Base-by-base conservation (phyloP, 2,797 vertebrate genomes). In the Fratercula arctica region DNA sequence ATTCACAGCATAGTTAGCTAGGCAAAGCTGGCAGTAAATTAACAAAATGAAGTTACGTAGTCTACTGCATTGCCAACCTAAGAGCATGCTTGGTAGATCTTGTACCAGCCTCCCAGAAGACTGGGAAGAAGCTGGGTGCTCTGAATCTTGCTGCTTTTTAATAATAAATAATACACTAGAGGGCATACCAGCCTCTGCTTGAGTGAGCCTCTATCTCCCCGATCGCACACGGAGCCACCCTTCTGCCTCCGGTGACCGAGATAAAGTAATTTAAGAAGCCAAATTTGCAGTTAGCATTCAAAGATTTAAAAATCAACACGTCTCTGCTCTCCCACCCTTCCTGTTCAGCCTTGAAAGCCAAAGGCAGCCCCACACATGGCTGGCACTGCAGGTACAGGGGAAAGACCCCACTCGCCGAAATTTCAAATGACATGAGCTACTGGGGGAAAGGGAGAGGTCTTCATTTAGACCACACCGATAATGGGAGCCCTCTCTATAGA, bases 391-490 rank as follows among this genome's bases (percentile, higher is more conserved):
- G 31, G 39, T 25, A 64, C 26, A 37, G 7, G 43, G 41, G 20
- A 46, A 68, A 41, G 56, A 37, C 10, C 15, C 24, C 1, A 2
- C 46, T 75, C 4, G 0, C 41, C 16, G 2, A n/a, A 26, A 76
- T 33, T 74, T 37, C 59, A 66, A 72, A 21, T 28, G 1, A 16
- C 8, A 5, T 1, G 19, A 79, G 31, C 43, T 51, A 7, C 41
- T 13, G 8, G 26, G 24, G 11, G 82, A 64, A 23, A 68, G 11
- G 10, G 16, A 50, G 25, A 6, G 45, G 16, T 41, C 51, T 56
- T 37, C 13, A 13, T 25, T 39, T 26, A 35, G 45, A 19, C 23
- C 12, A 1, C 0, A 0, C 16, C 1, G 0, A 9, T 43, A 88
- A 46, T 4, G 11, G 19, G 21, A 64, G 13, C 46, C 26, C 80